Percentiles rank a stretch among this genome's conserved stretches.
Conservation (phyloP, 1,140 invertebrate species). For the Tribolium madens region DNA sequence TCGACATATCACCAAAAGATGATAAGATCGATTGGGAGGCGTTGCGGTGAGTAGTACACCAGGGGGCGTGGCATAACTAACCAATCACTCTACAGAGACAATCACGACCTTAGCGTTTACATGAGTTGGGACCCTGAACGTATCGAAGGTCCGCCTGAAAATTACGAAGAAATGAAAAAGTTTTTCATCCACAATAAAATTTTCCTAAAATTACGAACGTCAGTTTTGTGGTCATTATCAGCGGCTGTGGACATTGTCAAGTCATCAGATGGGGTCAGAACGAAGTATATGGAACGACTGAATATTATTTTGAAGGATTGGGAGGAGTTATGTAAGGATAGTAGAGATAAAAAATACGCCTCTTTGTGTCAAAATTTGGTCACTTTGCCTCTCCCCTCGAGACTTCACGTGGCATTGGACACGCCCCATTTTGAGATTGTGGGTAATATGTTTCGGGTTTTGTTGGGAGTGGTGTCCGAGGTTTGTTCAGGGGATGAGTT, state of each 20-base stretch:
- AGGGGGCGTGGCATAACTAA: background rate
- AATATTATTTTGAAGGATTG: conserved; percentile 56
- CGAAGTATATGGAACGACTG: conserved; percentile 53
- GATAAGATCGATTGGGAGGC: conserved; percentile 67
- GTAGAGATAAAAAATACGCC: conserved; percentile 42
- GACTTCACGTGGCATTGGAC: conserved; percentile 56
- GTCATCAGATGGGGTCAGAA: conserved; percentile 53
- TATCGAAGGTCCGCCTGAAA: conserved; percentile 52
- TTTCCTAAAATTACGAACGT: conserved; percentile 58
- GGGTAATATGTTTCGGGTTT: conserved; percentile 54
- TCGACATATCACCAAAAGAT: conserved; percentile 67
- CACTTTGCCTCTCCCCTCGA: conserved; percentile 57
- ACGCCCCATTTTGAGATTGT: conserved; percentile 55
- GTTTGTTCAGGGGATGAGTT: conserved; percentile 39
- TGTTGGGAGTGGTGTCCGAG: conserved; percentile 50
- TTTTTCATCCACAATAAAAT: conserved; percentile 58
- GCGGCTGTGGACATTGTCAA: conserved; percentile 53
- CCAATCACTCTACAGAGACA: conserved; percentile 65
- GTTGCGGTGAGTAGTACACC: conserved; percentile 58
- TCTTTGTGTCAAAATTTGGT: conserved; percentile 57
- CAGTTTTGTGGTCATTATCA: conserved; percentile 52
- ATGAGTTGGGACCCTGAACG: conserved; percentile 71
- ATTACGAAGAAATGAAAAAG: conserved; percentile 53
- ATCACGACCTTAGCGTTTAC: conserved; percentile 72
- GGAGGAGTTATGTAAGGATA: conserved; percentile 52